phyloP scores from a whole-genome alignment of 2,113 vertebrate species.

The Paradoxurus hermaphroditus region DNA sequence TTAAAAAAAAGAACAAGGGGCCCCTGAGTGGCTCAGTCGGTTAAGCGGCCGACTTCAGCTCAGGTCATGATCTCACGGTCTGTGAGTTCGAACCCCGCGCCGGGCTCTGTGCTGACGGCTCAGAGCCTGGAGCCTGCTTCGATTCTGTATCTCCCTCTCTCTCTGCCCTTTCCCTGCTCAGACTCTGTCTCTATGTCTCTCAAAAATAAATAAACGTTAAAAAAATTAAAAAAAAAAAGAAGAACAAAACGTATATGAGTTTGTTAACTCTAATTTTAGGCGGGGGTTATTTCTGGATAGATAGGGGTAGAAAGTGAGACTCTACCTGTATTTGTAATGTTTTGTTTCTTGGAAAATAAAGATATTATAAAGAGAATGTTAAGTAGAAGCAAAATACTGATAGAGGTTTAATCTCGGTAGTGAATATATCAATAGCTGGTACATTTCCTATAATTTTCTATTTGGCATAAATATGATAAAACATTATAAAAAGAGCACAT shows the following conservation, averaged over 20 bases:
- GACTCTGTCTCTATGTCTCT: too few species aligned
- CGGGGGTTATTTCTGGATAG: background rate
- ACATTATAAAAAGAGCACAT: background rate
- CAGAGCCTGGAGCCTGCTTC: too few species aligned
- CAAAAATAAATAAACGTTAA: too few species aligned
- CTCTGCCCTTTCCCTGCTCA: too few species aligned
- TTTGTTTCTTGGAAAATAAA: slow-evolving; percentile 8
- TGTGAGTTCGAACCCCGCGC: too few species aligned
- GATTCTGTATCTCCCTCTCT: too few species aligned
- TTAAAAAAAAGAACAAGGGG: background rate
- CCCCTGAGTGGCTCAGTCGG: too few species aligned
- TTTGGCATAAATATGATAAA: background rate
- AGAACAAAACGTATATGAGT: background rate
- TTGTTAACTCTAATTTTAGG: background rate
- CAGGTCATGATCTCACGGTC: too few species aligned
- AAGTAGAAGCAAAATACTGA: slow-evolving; percentile 9
- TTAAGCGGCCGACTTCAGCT: too few species aligned
- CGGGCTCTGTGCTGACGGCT: too few species aligned
- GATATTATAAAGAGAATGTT: background rate
- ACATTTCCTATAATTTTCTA: background rate
- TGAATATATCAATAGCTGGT: background rate
- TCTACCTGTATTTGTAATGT: background rate
- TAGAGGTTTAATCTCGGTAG: background rate
- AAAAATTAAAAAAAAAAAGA: too few species aligned
- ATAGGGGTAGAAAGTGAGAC: background rate